Evolutionary conservation across 2,888 invertebrate genomes (phyloP).

Genomic region (Mesoligia furuncula): DNA sequence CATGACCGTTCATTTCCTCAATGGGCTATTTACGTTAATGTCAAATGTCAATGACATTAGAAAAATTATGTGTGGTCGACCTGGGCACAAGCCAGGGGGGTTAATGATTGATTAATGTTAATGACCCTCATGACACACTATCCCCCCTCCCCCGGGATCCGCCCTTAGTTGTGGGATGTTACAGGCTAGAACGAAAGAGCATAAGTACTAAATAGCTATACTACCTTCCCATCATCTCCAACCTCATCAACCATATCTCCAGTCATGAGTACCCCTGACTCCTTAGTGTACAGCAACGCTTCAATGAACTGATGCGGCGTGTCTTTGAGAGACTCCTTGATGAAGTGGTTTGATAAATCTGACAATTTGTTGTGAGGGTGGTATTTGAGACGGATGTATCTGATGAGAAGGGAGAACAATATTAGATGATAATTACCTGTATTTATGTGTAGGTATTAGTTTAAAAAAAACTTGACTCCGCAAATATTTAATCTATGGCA

Average conservation of each 20-base stretch:
- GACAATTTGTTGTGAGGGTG: constrained; percentile 90
- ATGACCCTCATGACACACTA: neutral
- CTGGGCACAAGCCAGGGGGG: neutral
- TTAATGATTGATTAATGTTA: neutral
- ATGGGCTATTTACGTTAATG: too few relatives aligned
- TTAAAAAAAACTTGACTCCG: neutral
- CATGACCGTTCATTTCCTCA: too few relatives aligned
- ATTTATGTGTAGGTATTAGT: too few relatives aligned
- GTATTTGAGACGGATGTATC: constrained; percentile 92
- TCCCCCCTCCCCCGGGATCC: neutral
- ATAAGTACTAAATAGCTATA: neutral
- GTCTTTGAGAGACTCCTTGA: constrained; percentile 85
- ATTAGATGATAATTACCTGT: neutral
- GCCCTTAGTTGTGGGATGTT: neutral
- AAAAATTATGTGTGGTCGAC: neutral
- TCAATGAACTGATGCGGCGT: constrained; percentile 94
- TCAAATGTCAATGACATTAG: neutral
- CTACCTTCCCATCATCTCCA: constrained; percentile 89
- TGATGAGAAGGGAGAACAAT: constrained; percentile 58
- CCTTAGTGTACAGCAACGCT: constrained; percentile 91
- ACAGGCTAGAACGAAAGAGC: neutral
- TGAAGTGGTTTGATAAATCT: constrained; percentile 88
- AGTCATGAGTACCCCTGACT: constrained; percentile 94
- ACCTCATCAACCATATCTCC: constrained; percentile 92
- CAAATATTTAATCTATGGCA: neutral